These are phyloP conservation scores for Ectropis grisescens DNA, from an alignment of 1,140 invertebrate genomes.

Conservation along the genomic window DNA sequence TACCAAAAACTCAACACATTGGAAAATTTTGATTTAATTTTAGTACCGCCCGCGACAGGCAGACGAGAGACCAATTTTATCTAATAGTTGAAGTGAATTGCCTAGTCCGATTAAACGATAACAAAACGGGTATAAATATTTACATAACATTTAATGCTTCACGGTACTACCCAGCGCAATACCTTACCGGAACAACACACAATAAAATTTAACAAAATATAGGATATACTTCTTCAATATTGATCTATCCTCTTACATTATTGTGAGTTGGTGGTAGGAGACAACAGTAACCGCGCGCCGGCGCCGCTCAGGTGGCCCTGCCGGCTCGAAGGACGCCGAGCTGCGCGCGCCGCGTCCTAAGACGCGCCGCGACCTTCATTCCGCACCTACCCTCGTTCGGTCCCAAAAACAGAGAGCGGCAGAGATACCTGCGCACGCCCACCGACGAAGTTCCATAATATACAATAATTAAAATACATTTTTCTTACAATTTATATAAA, in stretches of 20 bases:
- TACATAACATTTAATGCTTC: background rate
- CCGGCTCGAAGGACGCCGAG: background rate
- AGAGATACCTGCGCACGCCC: conserved; percentile 19
- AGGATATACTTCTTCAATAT: conserved; percentile 58
- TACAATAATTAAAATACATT: conserved; percentile 69
- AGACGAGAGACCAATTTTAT: too few relatives aligned
- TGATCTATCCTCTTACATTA: conserved; percentile 53
- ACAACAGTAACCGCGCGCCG: conserved; percentile 47
- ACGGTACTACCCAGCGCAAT: conserved; percentile 38
- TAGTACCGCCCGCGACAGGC: too few relatives aligned
- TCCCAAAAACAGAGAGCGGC: conserved; percentile 7
- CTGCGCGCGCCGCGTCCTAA: too few relatives aligned
- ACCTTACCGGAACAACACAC: conserved; percentile 52
- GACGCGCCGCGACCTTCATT: too few relatives aligned
- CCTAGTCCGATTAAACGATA: too few relatives aligned
- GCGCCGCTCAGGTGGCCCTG: background rate
- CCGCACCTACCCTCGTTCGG: too few relatives aligned
- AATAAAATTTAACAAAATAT: conserved; percentile 70
- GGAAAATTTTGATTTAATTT: too few relatives aligned
- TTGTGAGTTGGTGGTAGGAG: conserved; percentile 48
- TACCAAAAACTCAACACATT: conserved; percentile 16
- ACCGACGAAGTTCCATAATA: conserved; percentile 45
- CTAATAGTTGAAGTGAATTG: too few relatives aligned
- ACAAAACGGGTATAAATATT: too few relatives aligned
- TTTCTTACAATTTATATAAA: conserved; percentile 69